phyloP scores from a whole-genome alignment of 2,888 invertebrate species.

The Anarsia innoxiella region DNA sequence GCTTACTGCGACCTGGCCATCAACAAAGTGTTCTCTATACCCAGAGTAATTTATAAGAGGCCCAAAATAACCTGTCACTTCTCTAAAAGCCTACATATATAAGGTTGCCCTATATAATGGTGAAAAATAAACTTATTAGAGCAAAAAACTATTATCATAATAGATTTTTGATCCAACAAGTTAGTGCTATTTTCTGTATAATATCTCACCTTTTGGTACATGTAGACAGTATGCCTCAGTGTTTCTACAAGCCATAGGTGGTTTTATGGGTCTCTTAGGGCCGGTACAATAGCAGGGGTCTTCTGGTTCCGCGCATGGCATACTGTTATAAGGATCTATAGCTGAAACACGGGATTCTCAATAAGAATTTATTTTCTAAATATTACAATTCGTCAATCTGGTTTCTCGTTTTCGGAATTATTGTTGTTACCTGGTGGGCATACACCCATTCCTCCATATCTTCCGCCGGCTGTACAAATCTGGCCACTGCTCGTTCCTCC shows the following conservation, averaged over 20 bases:
- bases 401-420: too few species aligned
- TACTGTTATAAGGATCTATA: conserved; percentile 47
- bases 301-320: conserved; percentile 55
- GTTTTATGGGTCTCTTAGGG: conserved; percentile 37
- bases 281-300: conserved; percentile 61
- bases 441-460: conserved; percentile 26
- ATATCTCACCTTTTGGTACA: conserved; percentile 58
- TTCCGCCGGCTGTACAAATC: conserved; percentile 6
- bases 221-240: conserved; percentile 63
- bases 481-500: conserved; percentile 18
- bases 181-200: too few species aligned
- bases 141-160: too few species aligned
- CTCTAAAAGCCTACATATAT: too few species aligned
- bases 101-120: too few species aligned
- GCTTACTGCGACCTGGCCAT: conserved; percentile 66
- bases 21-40: conserved; percentile 51
- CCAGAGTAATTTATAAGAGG: too few species aligned
- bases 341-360: too few species aligned
- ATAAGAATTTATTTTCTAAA: too few species aligned
- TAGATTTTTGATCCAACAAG: too few species aligned
- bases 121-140: too few species aligned
- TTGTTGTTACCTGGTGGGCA: conserved; percentile 53
- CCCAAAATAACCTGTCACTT: too few species aligned
- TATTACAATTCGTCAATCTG: too few species aligned
- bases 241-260: conserved; percentile 53